Percentiles rank a stretch among this genome's conserved stretches.
These are phyloP conservation scores for Tribolium freemani DNA, from an alignment of 2,888 invertebrate species.

Conservation along the genomic window DNA sequence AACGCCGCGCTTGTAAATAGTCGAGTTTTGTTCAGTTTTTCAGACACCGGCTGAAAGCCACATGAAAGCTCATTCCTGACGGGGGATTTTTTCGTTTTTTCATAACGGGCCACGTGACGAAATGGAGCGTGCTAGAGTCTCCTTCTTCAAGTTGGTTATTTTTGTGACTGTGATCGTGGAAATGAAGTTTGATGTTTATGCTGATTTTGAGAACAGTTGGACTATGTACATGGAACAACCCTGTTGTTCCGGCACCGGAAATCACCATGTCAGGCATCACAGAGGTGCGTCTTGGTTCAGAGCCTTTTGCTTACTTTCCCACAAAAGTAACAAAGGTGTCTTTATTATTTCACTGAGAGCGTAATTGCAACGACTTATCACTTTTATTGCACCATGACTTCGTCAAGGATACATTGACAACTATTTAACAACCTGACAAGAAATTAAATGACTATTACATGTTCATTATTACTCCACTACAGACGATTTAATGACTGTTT, in stretches of 20 bases:
- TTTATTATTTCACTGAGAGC: not conserved
- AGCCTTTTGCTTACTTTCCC: not conserved
- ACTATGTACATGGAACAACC: conserved; percentile 77
- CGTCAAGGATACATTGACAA: not conserved
- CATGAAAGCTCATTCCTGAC: not conserved
- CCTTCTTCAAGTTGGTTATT: conserved; percentile 52
- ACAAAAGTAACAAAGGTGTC: not conserved
- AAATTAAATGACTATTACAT: not conserved
- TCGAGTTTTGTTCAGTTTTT: conserved; percentile 34
- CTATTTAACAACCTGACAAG: not conserved
- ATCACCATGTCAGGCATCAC: conserved; percentile 76
- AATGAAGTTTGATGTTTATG: conserved; percentile 57
- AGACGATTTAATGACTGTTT: not conserved
- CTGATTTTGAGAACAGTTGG: conserved; percentile 75
- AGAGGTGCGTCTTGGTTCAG: conserved; percentile 67
- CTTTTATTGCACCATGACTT: not conserved
- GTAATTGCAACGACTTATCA: not conserved
- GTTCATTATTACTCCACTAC: not conserved
- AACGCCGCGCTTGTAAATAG: conserved; percentile 10
- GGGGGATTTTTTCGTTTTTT: not conserved
- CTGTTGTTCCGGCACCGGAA: conserved; percentile 73
- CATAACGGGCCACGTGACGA: conserved; percentile 52
- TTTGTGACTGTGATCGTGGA: conserved; percentile 55
- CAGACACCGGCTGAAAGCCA: not conserved
- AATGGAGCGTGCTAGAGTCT: conserved; percentile 45